Evolutionary conservation across 2,888 invertebrate species (phyloP).

Genomic region (Apotomis betuletana): DNA sequence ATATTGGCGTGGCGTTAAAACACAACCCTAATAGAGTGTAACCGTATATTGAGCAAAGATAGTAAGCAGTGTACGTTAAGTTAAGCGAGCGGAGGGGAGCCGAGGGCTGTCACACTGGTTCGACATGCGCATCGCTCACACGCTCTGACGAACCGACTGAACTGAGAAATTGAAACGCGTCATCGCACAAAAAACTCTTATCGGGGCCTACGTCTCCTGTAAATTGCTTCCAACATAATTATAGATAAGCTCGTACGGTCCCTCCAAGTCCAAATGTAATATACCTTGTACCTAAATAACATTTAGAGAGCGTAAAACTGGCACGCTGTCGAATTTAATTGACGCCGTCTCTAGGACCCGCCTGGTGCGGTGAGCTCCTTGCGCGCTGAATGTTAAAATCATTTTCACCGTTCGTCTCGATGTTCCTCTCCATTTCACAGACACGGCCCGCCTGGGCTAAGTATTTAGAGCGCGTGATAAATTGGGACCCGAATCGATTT

Average conservation of each 20-base stretch:
- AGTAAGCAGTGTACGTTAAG: conserved; percentile 42
- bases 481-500: conserved; percentile 74
- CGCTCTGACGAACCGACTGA: conserved; percentile 76
- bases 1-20: conserved; percentile 3
- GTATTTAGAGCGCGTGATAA: conserved; percentile 76
- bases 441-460: conserved; percentile 61
- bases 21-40: conserved; percentile 23
- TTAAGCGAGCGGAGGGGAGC: conserved; percentile 42
- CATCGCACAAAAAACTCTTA: conserved; percentile 62
- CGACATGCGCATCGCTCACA: conserved; percentile 75
- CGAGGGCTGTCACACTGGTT: conserved; percentile 60
- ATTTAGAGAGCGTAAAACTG: conserved; percentile 56
- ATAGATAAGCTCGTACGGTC: conserved; percentile 30
- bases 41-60: conserved; percentile 30
- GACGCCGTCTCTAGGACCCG: conserved; percentile 48
- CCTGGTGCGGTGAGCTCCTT: conserved; percentile 53
- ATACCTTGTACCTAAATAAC: conserved; percentile 55
- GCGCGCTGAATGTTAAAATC: conserved; percentile 60
- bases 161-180: conserved; percentile 79
- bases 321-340: conserved; percentile 61
- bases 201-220: conserved; percentile 45
- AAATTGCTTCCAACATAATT: conserved; percentile 51
- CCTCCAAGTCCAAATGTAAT: conserved; percentile 45
- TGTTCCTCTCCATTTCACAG: conserved; percentile 69
- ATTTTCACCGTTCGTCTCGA: conserved; percentile 57